Conservation (phyloP, 2,113 vertebrate genomes). For the Holacanthus passer region DNA sequence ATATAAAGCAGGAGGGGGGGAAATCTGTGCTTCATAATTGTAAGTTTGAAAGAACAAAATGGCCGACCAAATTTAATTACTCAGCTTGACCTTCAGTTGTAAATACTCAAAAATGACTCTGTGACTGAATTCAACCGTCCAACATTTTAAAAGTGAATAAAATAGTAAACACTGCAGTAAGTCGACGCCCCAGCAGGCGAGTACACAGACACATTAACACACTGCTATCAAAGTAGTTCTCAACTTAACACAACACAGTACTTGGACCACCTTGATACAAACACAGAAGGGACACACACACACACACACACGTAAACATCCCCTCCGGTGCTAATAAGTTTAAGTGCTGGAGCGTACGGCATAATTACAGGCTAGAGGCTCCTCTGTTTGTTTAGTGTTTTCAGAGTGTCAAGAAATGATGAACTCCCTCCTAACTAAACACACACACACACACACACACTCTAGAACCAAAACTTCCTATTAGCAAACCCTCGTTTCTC, state of each 20-base stretch:
- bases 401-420: conserved; percentile 70
- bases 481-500: conserved; percentile 22
- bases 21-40: conserved; percentile 8
- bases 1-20: not conserved
- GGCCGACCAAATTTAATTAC: not conserved
- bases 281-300: conserved; percentile 17
- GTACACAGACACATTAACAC: not conserved
- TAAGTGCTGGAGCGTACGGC: conserved; percentile 76
- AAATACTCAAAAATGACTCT: not conserved
- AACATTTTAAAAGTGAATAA: not conserved
- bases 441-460: conserved; percentile 50
- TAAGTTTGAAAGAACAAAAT: not conserved
- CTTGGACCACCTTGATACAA: conserved; percentile 19
- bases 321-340: conserved; percentile 73
- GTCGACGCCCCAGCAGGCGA: not conserved
- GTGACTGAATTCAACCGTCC: not conserved
- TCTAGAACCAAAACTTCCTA: conserved; percentile 19
- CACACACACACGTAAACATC: conserved; percentile 40
- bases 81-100: not conserved
- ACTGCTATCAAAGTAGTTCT: conserved; percentile 20
- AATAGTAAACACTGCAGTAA: not conserved
- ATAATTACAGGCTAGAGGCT: conserved; percentile 75
- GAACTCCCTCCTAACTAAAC: conserved; percentile 59
- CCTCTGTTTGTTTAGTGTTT: conserved; percentile 71
- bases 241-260: conserved; percentile 6